A percentile compares a stretch with the other conserved stretches of the same genome.
Conservation (phyloP, 2,113 vertebrate species). For the Stigmatopora argus region DNA sequence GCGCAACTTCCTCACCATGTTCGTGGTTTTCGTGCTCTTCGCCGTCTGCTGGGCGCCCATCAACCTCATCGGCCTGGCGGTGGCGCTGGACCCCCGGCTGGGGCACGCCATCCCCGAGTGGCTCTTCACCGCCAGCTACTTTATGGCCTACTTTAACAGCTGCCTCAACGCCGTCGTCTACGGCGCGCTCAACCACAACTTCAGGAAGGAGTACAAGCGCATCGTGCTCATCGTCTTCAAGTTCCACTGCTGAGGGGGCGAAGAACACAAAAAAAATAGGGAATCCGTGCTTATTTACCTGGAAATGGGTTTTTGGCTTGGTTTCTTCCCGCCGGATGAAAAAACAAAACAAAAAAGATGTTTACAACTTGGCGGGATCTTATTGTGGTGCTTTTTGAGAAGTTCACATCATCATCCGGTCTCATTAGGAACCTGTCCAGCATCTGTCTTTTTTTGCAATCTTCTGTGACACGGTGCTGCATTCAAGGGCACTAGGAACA, state of each 20-base stretch:
- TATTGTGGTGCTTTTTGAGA: neutral
- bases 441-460: neutral
- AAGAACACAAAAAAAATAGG: neutral
- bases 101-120: conserved; percentile 70
- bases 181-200: conserved; percentile 77
- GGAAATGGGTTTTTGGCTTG: neutral
- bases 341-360: neutral
- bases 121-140: conserved; percentile 79
- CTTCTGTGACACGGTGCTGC: neutral
- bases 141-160: conserved; percentile 83
- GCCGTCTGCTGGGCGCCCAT: conserved; percentile 80
- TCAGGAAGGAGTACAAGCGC: conserved; percentile 79
- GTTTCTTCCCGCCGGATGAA: neutral
- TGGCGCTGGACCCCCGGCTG: conserved; percentile 69
- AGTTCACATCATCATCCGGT: neutral
- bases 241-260: conserved; percentile 59
- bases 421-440: neutral
- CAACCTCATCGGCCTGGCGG: conserved; percentile 76
- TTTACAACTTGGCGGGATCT: neutral
- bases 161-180: conserved; percentile 79
- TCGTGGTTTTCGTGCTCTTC: conserved; percentile 79
- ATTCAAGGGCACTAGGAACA: neutral
- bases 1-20: conserved; percentile 80
- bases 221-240: conserved; percentile 72
- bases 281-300: neutral